phyloP scores from a whole-genome alignment of 2,797 vertebrate species.

The Apogon talboti region DNA sequence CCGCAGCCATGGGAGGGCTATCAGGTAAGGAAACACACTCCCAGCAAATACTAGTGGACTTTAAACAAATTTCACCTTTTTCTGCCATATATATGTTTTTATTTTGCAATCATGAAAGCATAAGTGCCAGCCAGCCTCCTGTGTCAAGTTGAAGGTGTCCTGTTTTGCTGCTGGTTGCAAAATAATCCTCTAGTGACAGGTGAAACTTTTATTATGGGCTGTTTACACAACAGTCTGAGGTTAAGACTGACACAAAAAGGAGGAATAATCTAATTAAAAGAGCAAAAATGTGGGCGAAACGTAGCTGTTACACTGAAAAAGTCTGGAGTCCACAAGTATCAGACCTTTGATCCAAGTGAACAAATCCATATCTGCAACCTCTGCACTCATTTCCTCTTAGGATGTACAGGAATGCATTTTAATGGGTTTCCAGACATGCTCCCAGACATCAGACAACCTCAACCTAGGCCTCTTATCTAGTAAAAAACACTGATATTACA shows the following conservation, averaged over 20 bases:
- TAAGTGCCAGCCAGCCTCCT: not conserved
- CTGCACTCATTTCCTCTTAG: constrained; percentile 10
- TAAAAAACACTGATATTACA: too few relatives aligned
- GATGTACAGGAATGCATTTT: constrained; percentile 16
- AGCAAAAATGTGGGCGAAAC: too few relatives aligned
- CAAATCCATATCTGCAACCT: constrained; percentile 22
- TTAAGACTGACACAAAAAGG: too few relatives aligned
- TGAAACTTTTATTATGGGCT: not conserved
- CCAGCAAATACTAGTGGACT: too few relatives aligned
- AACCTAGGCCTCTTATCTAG: too few relatives aligned
- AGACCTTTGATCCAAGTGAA: constrained; percentile 47
- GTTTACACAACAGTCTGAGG: too few relatives aligned
- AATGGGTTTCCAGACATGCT: too few relatives aligned
- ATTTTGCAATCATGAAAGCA: not conserved
- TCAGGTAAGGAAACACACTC: constrained; percentile 83
- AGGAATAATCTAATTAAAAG: too few relatives aligned
- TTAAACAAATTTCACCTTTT: not conserved
- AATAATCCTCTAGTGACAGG: not conserved
- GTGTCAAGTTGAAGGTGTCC: not conserved
- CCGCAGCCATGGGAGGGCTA: constrained; percentile 91
- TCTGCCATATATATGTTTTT: not conserved
- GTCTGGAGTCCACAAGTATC: not conserved
- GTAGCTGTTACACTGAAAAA: too few relatives aligned
- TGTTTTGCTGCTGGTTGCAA: not conserved
- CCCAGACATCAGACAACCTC: too few relatives aligned